Evolutionary conservation across 53 echinoderm and acorn worm genomes (phyloP), one percentile per base, ranked within the genome.

Genomic region (Glandiceps talaboti): DNA sequence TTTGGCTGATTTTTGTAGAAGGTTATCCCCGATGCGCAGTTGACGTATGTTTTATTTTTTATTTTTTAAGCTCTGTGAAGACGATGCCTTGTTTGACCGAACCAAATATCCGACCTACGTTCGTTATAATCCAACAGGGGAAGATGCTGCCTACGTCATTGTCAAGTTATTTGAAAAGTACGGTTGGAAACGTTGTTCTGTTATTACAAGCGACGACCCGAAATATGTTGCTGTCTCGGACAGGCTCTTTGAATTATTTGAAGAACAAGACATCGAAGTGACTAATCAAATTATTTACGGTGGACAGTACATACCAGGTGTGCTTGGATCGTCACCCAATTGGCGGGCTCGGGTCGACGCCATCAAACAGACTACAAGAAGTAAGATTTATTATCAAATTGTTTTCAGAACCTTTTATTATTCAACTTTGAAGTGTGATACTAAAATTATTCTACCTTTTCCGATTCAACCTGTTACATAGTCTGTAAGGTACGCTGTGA

Each of bases 61-160:
- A 79, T 73, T 28, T 30, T 32, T 73, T 20, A 85, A 97, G 97
- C 87, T 77, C 33, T 97, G 97, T 81, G 93, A 93, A 30, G 97
- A 97, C 76, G 84, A 81, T 14, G 89, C 80, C 14, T 89, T 97
- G 20, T 93, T 91, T 0, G 84, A 97, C 85, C 93, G 92, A 74
- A 29, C 74, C 1, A 33, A 89, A 31, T 97, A 94, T 79, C 97
- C 97, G 75, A 93, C 90, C 45, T 97, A 90, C 77, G 77, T 91
- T 0, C 84, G 97, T 28, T 85, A 86, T 20, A 74, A 90, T 28
- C 97, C 97, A 30, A 88, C 93, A 10, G 85, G 88, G 25, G 81
- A 79, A 29, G 86, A 91, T 78, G 81, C 86, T 30, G 90, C 89
- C 0, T 86, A 91, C 28, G 84, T 83, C 6, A 89, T 90, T 1